Percentiles rank a stretch among this genome's conserved stretches.
Evolutionary conservation across 2,113 vertebrate species (phyloP).

Genomic region (Spilogale gracilis): DNA sequence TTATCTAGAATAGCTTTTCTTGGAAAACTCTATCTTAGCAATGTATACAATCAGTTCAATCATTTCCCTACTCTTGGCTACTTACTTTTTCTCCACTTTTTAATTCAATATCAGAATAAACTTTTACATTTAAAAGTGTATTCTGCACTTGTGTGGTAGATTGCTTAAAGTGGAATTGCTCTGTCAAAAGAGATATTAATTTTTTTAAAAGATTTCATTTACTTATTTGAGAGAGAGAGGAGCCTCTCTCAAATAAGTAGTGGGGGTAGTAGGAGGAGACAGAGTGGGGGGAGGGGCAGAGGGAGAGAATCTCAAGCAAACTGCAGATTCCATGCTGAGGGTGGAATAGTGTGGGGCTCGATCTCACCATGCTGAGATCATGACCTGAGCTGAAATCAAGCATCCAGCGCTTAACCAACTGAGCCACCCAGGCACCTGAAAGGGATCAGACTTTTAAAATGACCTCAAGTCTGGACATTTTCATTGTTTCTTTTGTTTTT

Average conservation of each 20-base stretch:
- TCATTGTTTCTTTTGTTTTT: neutral
- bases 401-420: too few species aligned
- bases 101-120: neutral
- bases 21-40: neutral
- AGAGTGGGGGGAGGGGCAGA: too few species aligned
- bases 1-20: neutral
- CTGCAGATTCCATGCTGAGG: too few species aligned
- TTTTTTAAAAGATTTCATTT: neutral
- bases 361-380: too few species aligned
- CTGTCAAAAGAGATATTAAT: neutral
- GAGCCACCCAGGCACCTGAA: too few species aligned
- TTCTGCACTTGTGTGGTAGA: neutral
- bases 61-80: neutral
- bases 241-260: too few species aligned
- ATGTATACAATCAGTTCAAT: neutral
- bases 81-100: neutral
- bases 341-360: too few species aligned
- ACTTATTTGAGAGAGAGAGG: too few species aligned
- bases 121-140: neutral
- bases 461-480: neutral
- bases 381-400: too few species aligned
- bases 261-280: too few species aligned
- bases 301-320: too few species aligned
- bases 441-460: too few species aligned
- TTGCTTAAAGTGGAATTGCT: neutral